phyloP scores from a whole-genome alignment of 2,888 invertebrate species.

The Drosophila barbarae region DNA sequence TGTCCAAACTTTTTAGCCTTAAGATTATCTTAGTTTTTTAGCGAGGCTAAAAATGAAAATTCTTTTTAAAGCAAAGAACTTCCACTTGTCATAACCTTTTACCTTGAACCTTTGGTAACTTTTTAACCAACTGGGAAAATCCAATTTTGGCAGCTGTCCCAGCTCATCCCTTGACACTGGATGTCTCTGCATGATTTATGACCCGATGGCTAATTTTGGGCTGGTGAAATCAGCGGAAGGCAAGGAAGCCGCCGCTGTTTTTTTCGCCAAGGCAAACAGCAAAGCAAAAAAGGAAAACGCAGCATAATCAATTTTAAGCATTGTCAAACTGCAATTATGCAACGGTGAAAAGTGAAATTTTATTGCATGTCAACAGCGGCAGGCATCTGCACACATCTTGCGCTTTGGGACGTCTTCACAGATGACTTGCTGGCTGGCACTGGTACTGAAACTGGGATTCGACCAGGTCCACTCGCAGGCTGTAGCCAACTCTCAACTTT shows the following conservation, averaged over 20 bases:
- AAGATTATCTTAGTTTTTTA: not conserved
- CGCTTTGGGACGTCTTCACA: slow-evolving; percentile 60
- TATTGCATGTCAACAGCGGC: slow-evolving; percentile 68
- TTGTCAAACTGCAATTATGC: slow-evolving; percentile 75
- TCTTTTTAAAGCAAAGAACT: not conserved
- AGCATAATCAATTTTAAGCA: slow-evolving; percentile 72
- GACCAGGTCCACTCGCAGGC: slow-evolving; percentile 48
- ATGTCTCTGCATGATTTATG: slow-evolving; percentile 53
- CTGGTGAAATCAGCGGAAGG: slow-evolving; percentile 57
- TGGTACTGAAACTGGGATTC: slow-evolving; percentile 7
- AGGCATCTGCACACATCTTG: slow-evolving; percentile 50
- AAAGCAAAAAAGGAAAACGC: slow-evolving; percentile 34
- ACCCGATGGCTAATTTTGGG: slow-evolving; percentile 57
- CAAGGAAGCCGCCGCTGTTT: slow-evolving; percentile 51
- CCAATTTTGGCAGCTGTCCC: not conserved
- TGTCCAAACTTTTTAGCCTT: not conserved
- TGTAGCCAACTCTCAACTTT: slow-evolving; percentile 63
- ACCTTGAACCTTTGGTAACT: not conserved
- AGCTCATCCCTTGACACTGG: slow-evolving; percentile 37
- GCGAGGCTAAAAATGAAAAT: no score
- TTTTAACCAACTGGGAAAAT: not conserved
- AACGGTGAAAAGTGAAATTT: slow-evolving; percentile 72
- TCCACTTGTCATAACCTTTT: not conserved
- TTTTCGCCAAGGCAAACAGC: slow-evolving; percentile 35
- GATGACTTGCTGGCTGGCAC: slow-evolving; percentile 57